phyloP scores from a whole-genome alignment of 2,113 vertebrate genomes.

The Taxidea taxus region DNA sequence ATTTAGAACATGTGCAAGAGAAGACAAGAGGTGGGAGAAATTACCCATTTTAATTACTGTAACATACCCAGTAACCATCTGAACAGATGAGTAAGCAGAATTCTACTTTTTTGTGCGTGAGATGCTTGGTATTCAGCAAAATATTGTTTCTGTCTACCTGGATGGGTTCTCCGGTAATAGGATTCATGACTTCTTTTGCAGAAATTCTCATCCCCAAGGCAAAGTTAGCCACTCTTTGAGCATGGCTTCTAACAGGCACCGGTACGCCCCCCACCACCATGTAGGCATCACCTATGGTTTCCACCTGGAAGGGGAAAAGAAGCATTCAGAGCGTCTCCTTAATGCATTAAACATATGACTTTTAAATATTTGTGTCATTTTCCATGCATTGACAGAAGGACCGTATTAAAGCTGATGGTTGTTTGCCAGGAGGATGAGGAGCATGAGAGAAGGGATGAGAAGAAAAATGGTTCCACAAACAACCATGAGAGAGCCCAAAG shows the following conservation, averaged over 20 bases:
- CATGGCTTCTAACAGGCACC: conserved; percentile 75
- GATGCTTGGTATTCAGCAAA: not conserved
- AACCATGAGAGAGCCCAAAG: not conserved
- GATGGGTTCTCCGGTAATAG: conserved; percentile 80
- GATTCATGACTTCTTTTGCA: conserved; percentile 82
- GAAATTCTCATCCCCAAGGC: conserved; percentile 84
- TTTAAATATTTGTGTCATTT: not conserved
- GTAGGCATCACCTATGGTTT: conserved; percentile 86
- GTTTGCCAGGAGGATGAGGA: not conserved
- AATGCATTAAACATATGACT: not conserved
- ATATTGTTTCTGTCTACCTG: conserved; percentile 72
- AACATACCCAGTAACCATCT: not conserved
- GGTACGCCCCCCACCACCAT: conserved; percentile 84
- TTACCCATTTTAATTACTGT: not conserved
- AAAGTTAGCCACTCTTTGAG: conserved; percentile 84
- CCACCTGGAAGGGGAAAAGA: conserved; percentile 74
- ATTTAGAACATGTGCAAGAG: not conserved
- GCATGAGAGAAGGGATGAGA: not conserved
- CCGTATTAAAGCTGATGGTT: not conserved
- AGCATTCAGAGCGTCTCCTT: not conserved
- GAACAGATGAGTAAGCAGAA: not conserved
- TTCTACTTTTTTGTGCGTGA: not conserved
- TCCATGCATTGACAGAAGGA: not conserved
- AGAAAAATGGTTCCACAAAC: not conserved
- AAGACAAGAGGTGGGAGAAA: conserved; percentile 29